Percentiles rank a stretch among this genome's conserved stretches.
These are phyloP conservation scores for Heliconius melpomene DNA, from an alignment of 1,140 invertebrate genomes.

Conservation along the genomic window DNA sequence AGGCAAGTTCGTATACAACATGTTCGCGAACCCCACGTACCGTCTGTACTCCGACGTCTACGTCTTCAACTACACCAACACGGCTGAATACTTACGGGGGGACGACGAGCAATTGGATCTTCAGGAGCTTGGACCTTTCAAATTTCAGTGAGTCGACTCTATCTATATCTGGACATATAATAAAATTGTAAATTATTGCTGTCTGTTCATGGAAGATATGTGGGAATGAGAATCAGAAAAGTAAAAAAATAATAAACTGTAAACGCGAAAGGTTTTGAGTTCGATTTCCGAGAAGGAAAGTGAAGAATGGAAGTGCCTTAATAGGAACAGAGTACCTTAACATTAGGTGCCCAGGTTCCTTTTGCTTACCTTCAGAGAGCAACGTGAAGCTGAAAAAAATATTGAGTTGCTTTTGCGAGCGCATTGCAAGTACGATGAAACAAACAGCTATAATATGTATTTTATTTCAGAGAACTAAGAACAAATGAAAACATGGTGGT, in stretches of 20 bases:
- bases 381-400: too few relatives aligned
- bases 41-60: constrained; percentile 88
- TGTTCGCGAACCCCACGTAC: constrained; percentile 63
- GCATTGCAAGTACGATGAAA: too few relatives aligned
- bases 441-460: background rate
- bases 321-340: too few relatives aligned
- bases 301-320: too few relatives aligned
- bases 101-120: constrained; percentile 85
- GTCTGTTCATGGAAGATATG: background rate
- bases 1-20: constrained; percentile 58
- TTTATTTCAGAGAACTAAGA: constrained; percentile 56
- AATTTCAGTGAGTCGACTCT: constrained; percentile 86
- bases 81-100: constrained; percentile 84
- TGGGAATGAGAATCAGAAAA: background rate
- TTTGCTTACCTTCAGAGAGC: too few relatives aligned
- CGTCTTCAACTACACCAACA: constrained; percentile 93
- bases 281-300: too few relatives aligned
- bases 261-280: too few relatives aligned
- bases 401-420: too few relatives aligned
- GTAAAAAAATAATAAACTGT: too few relatives aligned
- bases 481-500: constrained; percentile 64
- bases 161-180: background rate
- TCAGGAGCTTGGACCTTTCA: constrained; percentile 91
- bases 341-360: too few relatives aligned
- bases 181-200: too few relatives aligned